These are phyloP conservation scores for Tamandua tetradactyla DNA, from an alignment of 2,797 vertebrate species.

Conservation along the genomic window DNA sequence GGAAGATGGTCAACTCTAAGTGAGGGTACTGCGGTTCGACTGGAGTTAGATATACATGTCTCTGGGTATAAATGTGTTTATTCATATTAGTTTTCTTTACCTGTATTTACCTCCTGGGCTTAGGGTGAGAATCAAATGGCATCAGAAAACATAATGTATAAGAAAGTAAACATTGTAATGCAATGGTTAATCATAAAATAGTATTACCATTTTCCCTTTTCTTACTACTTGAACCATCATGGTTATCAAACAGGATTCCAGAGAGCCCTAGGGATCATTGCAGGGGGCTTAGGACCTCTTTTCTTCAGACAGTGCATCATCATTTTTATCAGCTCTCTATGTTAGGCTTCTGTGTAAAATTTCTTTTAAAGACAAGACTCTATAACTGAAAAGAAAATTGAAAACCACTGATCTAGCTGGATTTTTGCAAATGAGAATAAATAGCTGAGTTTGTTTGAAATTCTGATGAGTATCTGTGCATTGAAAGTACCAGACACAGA, in stretches of 20 bases:
- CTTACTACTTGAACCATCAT: neutral
- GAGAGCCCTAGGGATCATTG: neutral
- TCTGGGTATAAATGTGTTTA: no score
- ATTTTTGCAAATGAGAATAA: neutral
- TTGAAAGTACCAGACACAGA: neutral
- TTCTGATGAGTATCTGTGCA: neutral
- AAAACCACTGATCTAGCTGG: neutral
- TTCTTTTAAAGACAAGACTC: neutral
- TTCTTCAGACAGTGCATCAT: neutral
- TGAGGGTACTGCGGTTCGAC: no score
- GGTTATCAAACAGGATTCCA: neutral
- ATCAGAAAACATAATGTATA: neutral
- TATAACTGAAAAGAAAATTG: neutral
- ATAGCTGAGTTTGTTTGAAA: neutral
- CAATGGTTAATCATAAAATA: neutral
- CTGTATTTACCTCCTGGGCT: no score
- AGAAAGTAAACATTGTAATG: neutral
- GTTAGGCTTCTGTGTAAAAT: neutral
- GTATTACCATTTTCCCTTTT: neutral
- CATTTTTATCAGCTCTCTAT: neutral
- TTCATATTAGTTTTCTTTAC: neutral
- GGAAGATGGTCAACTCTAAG: neutral
- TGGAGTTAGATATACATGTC: neutral
- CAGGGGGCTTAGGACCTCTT: neutral
- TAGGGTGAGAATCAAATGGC: neutral